Conservation (phyloP, 1,140 invertebrate genomes). For the Laodelphax striatellus region DNA sequence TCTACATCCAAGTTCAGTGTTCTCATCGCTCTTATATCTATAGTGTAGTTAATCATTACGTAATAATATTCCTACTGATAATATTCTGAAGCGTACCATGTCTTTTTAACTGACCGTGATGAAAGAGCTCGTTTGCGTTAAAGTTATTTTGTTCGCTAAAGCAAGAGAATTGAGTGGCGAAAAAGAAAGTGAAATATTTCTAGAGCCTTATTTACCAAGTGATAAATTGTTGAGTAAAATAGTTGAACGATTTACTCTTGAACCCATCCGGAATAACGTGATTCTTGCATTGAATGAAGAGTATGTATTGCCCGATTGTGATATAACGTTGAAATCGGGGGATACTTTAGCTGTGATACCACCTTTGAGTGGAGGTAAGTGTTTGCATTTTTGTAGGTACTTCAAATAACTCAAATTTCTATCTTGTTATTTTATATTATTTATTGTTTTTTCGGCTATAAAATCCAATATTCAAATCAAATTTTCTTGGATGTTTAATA, state of each 20-base stretch:
- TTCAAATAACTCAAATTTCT: too few species aligned
- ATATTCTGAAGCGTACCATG: too few species aligned
- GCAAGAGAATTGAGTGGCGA: conserved; percentile 64
- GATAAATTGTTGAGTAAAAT: conserved; percentile 41
- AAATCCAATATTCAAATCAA: too few species aligned
- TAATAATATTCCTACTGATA: too few species aligned
- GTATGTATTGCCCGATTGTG: conserved; percentile 38
- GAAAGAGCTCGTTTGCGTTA: conserved; percentile 32
- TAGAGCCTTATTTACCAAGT: background rate
- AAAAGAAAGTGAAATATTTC: conserved; percentile 33
- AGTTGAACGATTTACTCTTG: conserved; percentile 46
- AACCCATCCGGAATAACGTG: conserved; percentile 53
- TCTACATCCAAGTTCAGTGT: too few species aligned
- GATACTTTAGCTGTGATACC: conserved; percentile 24
- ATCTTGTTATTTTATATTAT: too few species aligned
- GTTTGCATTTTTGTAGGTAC: background rate
- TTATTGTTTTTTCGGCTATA: too few species aligned
- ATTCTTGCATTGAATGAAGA: conserved; percentile 73
- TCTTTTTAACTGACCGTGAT: too few species aligned
- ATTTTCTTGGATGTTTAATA: background rate
- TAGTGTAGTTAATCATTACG: too few species aligned
- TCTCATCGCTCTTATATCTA: too few species aligned
- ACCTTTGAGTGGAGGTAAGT: conserved; percentile 30
- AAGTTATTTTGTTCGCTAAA: conserved; percentile 76
- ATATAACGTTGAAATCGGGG: conserved; percentile 16